Evolutionary conservation across 2,113 vertebrate genomes (phyloP).

Genomic region (Tangachromis dhanisi): DNA sequence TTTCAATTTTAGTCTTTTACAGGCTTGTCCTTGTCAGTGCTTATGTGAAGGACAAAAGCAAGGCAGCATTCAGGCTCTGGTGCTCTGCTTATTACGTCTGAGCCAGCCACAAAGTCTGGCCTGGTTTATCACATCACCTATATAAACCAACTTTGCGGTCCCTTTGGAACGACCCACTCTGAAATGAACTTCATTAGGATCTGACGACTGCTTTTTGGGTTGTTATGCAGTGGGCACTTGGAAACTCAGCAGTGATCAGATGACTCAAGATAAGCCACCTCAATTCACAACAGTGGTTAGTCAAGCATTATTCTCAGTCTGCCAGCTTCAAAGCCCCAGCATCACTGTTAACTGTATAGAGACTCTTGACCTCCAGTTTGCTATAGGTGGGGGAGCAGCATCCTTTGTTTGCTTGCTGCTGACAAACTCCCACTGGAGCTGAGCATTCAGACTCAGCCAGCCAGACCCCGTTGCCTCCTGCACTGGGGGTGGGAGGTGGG

Average conservation of each 20-base stretch:
- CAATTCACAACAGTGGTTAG: slow-evolving; percentile 31
- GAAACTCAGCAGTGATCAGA: slow-evolving; percentile 5
- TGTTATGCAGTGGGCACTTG: slow-evolving; percentile 12
- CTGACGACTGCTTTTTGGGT: not conserved
- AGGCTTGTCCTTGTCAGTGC: not conserved
- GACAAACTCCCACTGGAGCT: slow-evolving; percentile 55
- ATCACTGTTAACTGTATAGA: slow-evolving; percentile 46
- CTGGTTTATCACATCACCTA: slow-evolving; percentile 37
- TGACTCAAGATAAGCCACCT: slow-evolving; percentile 53
- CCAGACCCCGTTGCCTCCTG: slow-evolving; percentile 46
- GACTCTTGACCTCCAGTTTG: slow-evolving; percentile 48
- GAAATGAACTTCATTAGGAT: slow-evolving; percentile 35
- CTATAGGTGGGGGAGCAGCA: slow-evolving; percentile 35
- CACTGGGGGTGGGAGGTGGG: slow-evolving; percentile 56
- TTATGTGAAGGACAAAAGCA: not conserved
- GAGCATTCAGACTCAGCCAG: slow-evolving; percentile 43
- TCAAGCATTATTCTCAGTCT: slow-evolving; percentile 27
- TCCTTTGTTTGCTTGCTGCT: slow-evolving; percentile 55
- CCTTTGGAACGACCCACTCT: slow-evolving; percentile 16
- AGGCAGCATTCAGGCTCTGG: not conserved
- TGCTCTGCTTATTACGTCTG: not conserved
- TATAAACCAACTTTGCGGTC: slow-evolving; percentile 42
- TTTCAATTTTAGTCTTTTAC: not conserved
- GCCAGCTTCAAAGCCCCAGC: slow-evolving; percentile 45
- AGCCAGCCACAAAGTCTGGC: not conserved